These are phyloP conservation scores for Encarsia formosa DNA, from an alignment of 2,888 invertebrate genomes.

Conservation along the genomic window DNA sequence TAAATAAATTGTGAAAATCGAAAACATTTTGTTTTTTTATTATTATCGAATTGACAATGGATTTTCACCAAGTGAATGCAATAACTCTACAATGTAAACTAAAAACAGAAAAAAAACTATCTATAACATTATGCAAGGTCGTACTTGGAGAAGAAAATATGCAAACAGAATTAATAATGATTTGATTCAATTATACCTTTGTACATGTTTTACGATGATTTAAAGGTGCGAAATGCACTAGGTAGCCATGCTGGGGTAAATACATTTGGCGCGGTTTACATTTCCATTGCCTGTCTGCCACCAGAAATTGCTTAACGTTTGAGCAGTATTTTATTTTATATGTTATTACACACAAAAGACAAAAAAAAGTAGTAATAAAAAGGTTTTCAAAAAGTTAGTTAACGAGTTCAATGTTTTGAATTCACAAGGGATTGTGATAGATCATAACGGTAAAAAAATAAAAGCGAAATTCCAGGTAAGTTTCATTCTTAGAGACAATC, in stretches of 20 bases:
- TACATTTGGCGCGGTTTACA: conserved; percentile 11
- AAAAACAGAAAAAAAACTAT: conserved; percentile 20
- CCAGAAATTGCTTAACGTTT: conserved; percentile 7
- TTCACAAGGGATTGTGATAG: conserved; percentile 7
- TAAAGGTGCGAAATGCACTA: conserved; percentile 12
- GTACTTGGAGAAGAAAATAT: conserved; percentile 19
- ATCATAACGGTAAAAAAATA: background rate
- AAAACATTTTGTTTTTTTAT: too few relatives aligned
- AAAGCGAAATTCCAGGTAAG: conserved; percentile 20
- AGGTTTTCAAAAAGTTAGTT: conserved; percentile 13
- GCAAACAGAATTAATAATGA: background rate
- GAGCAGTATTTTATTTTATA: background rate
- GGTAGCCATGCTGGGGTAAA: conserved; percentile 15
- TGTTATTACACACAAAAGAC: background rate
- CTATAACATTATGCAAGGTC: conserved; percentile 22
- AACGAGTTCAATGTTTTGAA: conserved; percentile 11
- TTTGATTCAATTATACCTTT: conserved; percentile 9
- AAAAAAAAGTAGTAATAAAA: conserved; percentile 13
- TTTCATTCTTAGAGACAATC: conserved; percentile 21
- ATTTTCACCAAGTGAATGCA: too few relatives aligned
- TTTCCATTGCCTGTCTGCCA: conserved; percentile 7
- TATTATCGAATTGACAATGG: too few relatives aligned
- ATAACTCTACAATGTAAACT: too few relatives aligned
- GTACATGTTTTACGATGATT: conserved; percentile 11
- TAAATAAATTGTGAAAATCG: too few relatives aligned